Evolutionary conservation across 1,140 invertebrate genomes (phyloP), one percentile per base, ranked within the genome.

Genomic region (Ceratina calcarata): DNA sequence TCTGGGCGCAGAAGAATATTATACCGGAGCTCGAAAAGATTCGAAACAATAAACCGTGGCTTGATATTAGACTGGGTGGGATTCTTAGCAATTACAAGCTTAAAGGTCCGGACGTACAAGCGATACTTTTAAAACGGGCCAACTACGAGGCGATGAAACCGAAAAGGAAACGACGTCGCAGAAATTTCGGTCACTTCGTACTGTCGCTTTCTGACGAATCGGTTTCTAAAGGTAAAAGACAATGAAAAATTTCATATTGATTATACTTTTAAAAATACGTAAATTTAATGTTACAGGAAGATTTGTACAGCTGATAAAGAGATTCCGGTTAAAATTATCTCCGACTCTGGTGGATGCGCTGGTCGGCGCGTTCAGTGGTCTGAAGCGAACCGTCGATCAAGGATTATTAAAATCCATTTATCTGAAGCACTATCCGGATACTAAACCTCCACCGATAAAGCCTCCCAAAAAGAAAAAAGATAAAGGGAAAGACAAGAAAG

Each of bases 81-180:
- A 91, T 94, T 82, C 73, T 93, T 7, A 86, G 91, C 67, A 92
- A 94, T 87, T 94, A 92, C 66, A 85, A 77, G 57, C 80, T 93
- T 8, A 45, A 85, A n/a, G 93, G 90, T 8, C 93, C 93, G 13
- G 83, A 94, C 83, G 53, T 87, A 18, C 85, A 77, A 24, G 89
- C 89, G 82, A 81, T 94, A 70, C 86, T 93, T 65, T 90, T 94
- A 15, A 89, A 91, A 70, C 86, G 93, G 85, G 92, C 92, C 12
- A 92, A 89, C 78, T 93, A 90, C 49, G 89, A 94, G 45, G 84
- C 93, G 2, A 91, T 92, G 89, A 91, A 81, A 76, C 85, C 89
- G 6, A 94, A 94, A 70, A 92, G 84, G 49, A 92, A 91, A 58
- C 93, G 89, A 64, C 82, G 67, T 10, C 87, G 86, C 68, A 91